Conservation (phyloP, 2,113 vertebrate species). For the Phycodurus eques region DNA sequence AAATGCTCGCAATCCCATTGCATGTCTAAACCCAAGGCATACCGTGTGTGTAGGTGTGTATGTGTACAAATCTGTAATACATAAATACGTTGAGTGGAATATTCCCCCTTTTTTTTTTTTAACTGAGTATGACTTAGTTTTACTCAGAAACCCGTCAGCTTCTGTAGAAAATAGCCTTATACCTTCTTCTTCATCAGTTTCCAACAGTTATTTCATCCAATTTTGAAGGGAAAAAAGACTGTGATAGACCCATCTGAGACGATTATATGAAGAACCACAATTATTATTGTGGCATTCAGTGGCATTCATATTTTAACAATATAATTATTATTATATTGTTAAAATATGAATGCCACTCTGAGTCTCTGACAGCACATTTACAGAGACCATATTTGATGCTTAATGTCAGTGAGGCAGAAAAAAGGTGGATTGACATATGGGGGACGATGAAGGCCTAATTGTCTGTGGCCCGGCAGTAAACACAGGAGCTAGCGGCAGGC, state of each 20-base stretch:
- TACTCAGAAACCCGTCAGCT: neutral
- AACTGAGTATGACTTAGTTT: neutral
- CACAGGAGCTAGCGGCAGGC: slow-evolving; percentile 16
- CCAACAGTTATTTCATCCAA: too few species aligned
- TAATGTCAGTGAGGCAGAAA: neutral
- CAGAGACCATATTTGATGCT: neutral
- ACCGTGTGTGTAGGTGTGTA: slow-evolving; percentile 13
- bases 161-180: neutral
- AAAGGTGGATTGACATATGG: slow-evolving; percentile 34
- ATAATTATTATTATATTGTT: too few species aligned
- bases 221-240: neutral
- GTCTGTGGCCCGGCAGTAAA: slow-evolving; percentile 51
- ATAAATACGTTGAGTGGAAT: neutral
- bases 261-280: too few species aligned
- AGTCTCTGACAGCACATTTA: neutral
- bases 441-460: slow-evolving; percentile 45
- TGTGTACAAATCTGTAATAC: neutral
- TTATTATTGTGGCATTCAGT: too few species aligned
- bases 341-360: too few species aligned
- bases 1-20: slow-evolving; percentile 36
- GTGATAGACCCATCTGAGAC: too few species aligned
- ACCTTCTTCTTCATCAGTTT: neutral
- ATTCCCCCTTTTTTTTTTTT: neutral
- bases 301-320: too few species aligned
- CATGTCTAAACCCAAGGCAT: slow-evolving; percentile 23